Base-by-base conservation (phyloP, 2,113 vertebrate species). In the Pterocles orientalis region DNA sequence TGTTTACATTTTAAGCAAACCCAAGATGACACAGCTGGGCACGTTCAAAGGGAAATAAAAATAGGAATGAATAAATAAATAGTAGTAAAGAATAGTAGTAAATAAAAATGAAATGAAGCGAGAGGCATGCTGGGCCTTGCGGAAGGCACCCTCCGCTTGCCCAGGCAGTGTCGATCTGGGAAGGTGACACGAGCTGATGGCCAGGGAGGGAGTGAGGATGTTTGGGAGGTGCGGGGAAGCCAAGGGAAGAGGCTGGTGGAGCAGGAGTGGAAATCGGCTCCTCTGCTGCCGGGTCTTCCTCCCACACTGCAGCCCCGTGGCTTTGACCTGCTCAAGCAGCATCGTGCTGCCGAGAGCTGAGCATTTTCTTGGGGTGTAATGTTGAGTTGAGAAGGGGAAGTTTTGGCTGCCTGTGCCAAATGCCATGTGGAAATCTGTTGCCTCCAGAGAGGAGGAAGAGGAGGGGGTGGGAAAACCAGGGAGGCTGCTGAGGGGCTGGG, bases 21-120 rank as follows among this genome's bases (percentile, higher is more conserved):
- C 95, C 94, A 90, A 94, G 96, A 96, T 95, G 92, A 97, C 93
- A 94, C 95, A 97, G 96, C 95, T 97, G 92, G 95, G 85, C 96
- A 94, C 47, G 90, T 95, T 96, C 95, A 97, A 97, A 97, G 95
- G 1, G 75, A 66, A 91, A 90, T 96, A 96, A 96, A 97, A 96
- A 96, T 94, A 97, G 95, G 92, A 85, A 84, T 2, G 84, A 86
- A 95, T 94, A 97, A 97, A 96, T 96, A 95, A 97, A 97, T 91
- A 94, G 83, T 86, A 88, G 92, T 94, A 89, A 96, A 96, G 94
- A 95, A 95, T 86, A 90, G 82, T 95, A 94, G 84, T 92, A 94
- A 96, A 97, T 96, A 96, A 93, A 94, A 93, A 68, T 6, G 64
- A 93, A 93, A 91, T 78, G 2, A 7, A 82, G 54, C 1, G 53